Evolutionary conservation across 1,140 invertebrate genomes (phyloP).

Genomic region (Archivesica marissinica): DNA sequence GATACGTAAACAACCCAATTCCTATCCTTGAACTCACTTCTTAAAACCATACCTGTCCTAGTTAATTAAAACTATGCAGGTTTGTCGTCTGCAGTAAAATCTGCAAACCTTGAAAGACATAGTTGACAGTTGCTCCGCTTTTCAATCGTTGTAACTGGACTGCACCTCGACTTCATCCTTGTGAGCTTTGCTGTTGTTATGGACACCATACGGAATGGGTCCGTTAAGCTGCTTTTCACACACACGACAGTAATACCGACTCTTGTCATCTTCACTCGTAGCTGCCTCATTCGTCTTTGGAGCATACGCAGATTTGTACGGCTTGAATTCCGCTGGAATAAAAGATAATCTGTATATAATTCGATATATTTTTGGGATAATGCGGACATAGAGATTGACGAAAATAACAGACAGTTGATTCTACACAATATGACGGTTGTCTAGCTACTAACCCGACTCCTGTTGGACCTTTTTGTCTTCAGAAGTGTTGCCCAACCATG

Average conservation of each 20-base stretch:
- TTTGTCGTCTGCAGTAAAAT: no score
- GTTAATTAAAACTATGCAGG: no score
- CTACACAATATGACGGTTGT: not conserved
- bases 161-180: constrained; percentile 69
- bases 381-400: no score
- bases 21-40: no score
- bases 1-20: no score
- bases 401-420: no score
- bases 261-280: not conserved
- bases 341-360: no score
- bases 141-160: not conserved
- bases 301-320: constrained; percentile 69
- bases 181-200: constrained; percentile 74
- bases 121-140: no score
- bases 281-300: constrained; percentile 20
- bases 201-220: constrained; percentile 70
- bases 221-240: constrained; percentile 75
- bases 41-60: no score
- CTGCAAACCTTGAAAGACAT: no score
- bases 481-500: constrained; percentile 63
- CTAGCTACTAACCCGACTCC: constrained; percentile 52
- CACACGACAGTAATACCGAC: constrained; percentile 65
- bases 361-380: no score
- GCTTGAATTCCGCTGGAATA: constrained; percentile 68
- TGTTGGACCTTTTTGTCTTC: constrained; percentile 44